Base-by-base conservation (phyloP, 2,888 invertebrate species). In the Drosophila subsilvestris region DNA sequence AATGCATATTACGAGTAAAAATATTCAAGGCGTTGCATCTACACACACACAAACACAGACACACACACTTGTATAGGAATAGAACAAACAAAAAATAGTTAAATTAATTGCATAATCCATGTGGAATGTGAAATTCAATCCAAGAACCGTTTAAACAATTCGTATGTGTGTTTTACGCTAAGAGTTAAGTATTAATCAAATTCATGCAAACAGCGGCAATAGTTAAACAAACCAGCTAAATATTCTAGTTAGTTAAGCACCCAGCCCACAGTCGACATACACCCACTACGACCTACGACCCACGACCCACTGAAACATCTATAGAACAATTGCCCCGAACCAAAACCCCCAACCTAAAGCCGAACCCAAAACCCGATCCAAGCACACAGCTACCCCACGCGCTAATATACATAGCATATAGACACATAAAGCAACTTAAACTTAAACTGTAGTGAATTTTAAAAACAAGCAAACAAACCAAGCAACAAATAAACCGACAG, bases 141-240 rank as follows among this genome's bases (percentile, higher is more conserved):
- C 66, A 72, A 79, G 42, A 58, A 37, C 57, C 68, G 75, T 73
- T 75, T 59, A 56, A 61, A 53, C 59, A 59, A 76, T 62, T 74
- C 63, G 73, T 74, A 76, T 75, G 76, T 89, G 88, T 83, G 86
- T 82, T 79, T 88, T 81, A 70, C 55, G 74, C 83, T 83, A 89
- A 87, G 70, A 73, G 71, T 71, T 84, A 84, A 89, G 83, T 87
- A 84, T 89, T 85, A 84, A 87, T 71, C 86, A 61, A 85, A 57
- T 69, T 69, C 72, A 86, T 73, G 75, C 71, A 85, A 71, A 62
- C 56, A 75, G 56, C 69, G 75, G 78, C 66, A 65, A 58, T 53
- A 68, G 47, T 59, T 65, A 17, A 61, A 62, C 57, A 67, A 53
- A 68, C 57, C 77, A 59, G 60, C 58, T 62, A 83, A 76, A 73